phyloP scores from a whole-genome alignment of 2,888 invertebrate genomes.

The Spicauda simplicius region DNA sequence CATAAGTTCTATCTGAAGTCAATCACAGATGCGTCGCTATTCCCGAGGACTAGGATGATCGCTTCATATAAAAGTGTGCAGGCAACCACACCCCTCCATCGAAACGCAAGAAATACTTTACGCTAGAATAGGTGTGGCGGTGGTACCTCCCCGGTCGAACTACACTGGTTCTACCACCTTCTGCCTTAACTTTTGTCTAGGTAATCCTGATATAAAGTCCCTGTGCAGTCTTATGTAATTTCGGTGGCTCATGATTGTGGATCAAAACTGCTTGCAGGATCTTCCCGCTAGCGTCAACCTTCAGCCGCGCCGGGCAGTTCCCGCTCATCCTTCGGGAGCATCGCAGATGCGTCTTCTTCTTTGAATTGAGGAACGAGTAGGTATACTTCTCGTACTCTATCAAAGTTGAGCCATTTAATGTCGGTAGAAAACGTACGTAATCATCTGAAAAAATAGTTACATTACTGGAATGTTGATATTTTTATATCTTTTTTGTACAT shows the following conservation, averaged over 20 bases:
- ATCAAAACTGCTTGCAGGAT: slow-evolving; percentile 15
- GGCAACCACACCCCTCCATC: too few species aligned
- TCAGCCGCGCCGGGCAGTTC: slow-evolving; percentile 49
- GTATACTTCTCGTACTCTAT: slow-evolving; percentile 31
- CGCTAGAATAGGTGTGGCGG: too few species aligned
- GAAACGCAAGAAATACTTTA: too few species aligned
- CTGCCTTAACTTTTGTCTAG: neutral
- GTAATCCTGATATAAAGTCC: slow-evolving; percentile 14
- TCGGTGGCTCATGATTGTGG: slow-evolving; percentile 25
- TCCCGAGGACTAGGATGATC: too few species aligned
- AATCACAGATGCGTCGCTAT: too few species aligned
- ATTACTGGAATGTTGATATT: neutral
- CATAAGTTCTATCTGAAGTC: too few species aligned
- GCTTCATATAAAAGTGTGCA: too few species aligned
- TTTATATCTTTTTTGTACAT: too few species aligned
- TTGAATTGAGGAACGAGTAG: slow-evolving; percentile 22
- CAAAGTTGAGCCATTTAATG: slow-evolving; percentile 11
- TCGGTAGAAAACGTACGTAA: slow-evolving; percentile 25
- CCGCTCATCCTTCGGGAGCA: slow-evolving; percentile 46
- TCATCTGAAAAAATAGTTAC: slow-evolving; percentile 14
- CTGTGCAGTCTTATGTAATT: neutral
- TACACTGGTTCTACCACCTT: too few species aligned
- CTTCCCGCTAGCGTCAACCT: slow-evolving; percentile 39
- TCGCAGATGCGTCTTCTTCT: slow-evolving; percentile 42
- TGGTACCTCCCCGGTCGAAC: too few species aligned